phyloP scores from a whole-genome alignment of 2,888 invertebrate species.

The Invenusta paracnida region DNA sequence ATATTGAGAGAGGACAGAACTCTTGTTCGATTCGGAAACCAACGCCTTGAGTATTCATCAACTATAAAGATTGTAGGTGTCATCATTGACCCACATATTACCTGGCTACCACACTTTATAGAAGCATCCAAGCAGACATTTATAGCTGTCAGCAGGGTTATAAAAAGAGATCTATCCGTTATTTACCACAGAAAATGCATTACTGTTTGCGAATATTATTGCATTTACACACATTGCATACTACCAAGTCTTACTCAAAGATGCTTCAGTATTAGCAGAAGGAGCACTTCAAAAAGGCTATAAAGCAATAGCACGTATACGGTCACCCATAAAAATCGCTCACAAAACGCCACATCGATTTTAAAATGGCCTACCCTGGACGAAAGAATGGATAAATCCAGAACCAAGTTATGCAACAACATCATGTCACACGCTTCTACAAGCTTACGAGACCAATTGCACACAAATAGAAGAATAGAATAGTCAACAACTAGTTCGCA shows the following conservation, averaged over 20 bases:
- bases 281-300: conserved; percentile 2
- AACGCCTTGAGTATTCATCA: conserved; percentile 6
- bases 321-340: conserved; percentile 6
- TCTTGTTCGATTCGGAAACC: not conserved
- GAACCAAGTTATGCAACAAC: conserved; percentile 12
- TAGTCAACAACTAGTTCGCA: not conserved
- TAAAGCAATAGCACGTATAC: not conserved
- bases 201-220: not conserved
- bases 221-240: not conserved
- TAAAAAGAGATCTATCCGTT: not conserved
- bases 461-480: conserved; percentile 16
- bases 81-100: conserved; percentile 15
- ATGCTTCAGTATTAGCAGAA: conserved; percentile 12
- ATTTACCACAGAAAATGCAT: conserved; percentile 12
- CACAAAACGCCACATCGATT: not conserved
- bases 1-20: not conserved
- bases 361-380: conserved; percentile 26
- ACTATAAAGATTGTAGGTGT: conserved; percentile 8
- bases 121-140: not conserved
- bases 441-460: conserved; percentile 3
- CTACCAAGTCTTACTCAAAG: not conserved
- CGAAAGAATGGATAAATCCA: conserved; percentile 21
- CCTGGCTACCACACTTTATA: not conserved
- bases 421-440: not conserved
- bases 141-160: conserved; percentile 8